Conservation (phyloP, 2,113 vertebrate genomes). For the Cyphomyrus plagiostoma region DNA sequence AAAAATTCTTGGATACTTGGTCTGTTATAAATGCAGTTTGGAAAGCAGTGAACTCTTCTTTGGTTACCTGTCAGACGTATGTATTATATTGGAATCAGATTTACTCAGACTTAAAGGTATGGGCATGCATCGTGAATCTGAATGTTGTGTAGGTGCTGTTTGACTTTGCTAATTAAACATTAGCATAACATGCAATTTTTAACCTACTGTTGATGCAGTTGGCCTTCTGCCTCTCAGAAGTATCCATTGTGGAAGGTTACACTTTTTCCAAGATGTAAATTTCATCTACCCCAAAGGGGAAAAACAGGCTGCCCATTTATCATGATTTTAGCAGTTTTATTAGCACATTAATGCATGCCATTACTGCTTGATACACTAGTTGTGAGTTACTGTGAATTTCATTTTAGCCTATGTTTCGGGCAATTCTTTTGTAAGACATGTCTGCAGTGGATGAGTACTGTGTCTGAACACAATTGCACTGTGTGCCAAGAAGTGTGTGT, state of each 20-base stretch:
- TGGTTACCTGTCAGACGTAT: not conserved
- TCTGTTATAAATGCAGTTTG: not conserved
- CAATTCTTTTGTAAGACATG: not conserved
- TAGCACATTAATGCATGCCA: not conserved
- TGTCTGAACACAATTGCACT: not conserved
- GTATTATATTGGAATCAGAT: not conserved
- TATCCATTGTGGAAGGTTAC: not conserved
- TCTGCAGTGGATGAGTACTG: not conserved
- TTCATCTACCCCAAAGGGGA: not conserved
- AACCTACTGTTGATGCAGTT: not conserved
- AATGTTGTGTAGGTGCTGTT: not conserved
- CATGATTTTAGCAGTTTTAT: not conserved
- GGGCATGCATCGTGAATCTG: not conserved
- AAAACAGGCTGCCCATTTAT: not conserved
- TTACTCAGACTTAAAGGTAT: not conserved
- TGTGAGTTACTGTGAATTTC: not conserved
- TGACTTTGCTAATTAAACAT: not conserved
- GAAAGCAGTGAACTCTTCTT: not conserved
- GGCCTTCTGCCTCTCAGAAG: not conserved
- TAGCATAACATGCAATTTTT: not conserved
- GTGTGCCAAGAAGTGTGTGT: not conserved
- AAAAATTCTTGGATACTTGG: not conserved
- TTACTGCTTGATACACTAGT: not conserved
- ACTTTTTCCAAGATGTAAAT: not conserved
- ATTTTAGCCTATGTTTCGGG: not conserved